These are phyloP conservation scores for Tragelaphus imberbis DNA, from an alignment of 2,113 vertebrate genomes.

Conservation along the genomic window DNA sequence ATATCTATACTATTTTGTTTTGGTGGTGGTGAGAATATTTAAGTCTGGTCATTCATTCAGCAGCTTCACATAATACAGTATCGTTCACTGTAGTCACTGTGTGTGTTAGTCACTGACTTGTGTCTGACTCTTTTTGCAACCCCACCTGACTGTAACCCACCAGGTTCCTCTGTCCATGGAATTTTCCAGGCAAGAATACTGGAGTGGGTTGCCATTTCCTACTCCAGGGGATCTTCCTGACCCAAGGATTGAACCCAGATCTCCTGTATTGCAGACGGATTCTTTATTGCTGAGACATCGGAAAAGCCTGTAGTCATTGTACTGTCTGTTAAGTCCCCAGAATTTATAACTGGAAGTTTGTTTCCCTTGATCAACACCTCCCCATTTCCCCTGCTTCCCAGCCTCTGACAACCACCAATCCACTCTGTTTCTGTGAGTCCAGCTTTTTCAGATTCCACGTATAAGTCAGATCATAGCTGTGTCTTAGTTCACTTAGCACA, in stretches of 20 bases:
- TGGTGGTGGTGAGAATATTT: neutral
- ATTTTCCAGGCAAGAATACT: neutral
- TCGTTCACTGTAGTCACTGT: neutral
- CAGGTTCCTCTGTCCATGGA: neutral
- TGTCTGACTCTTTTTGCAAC: neutral
- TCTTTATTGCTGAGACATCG: neutral
- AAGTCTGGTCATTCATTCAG: neutral
- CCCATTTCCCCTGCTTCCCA: neutral
- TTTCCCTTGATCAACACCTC: neutral
- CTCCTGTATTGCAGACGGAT: neutral
- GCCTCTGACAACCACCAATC: neutral
- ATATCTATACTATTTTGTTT: neutral
- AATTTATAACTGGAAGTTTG: neutral
- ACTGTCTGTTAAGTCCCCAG: neutral
- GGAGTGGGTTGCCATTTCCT: neutral
- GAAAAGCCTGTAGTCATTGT: neutral
- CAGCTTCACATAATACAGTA: neutral
- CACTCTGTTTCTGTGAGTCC: neutral
- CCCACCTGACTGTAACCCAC: neutral
- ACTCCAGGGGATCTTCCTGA: neutral
- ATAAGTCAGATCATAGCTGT: neutral
- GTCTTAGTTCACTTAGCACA: neutral
- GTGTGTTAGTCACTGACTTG: neutral
- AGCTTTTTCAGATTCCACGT: neutral
- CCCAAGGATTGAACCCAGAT: neutral